Percentiles rank a stretch among this genome's conserved stretches.
Conservation (phyloP, 2,888 invertebrate genomes). For the Laspeyria flexula region DNA sequence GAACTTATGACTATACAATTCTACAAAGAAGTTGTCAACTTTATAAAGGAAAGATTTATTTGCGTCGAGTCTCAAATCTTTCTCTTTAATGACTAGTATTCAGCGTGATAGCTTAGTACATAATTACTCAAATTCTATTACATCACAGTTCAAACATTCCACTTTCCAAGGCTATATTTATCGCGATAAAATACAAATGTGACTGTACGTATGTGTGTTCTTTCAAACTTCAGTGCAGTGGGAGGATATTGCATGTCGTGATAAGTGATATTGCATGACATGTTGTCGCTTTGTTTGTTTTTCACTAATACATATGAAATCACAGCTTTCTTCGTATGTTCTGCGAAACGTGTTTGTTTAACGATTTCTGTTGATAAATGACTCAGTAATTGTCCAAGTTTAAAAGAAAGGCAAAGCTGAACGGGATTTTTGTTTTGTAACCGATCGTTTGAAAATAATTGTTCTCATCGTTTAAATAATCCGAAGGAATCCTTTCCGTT, state of each 20-base stretch:
- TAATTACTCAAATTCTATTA: not conserved
- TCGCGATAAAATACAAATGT: not conserved
- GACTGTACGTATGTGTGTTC: not conserved
- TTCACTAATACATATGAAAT: slow-evolving; percentile 16
- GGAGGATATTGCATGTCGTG: not conserved
- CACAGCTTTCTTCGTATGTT: slow-evolving; percentile 34
- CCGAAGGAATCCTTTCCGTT: no score
- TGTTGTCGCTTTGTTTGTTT: slow-evolving; percentile 10
- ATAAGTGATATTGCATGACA: slow-evolving; percentile 3
- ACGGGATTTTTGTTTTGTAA: no score
- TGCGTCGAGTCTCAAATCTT: no score
- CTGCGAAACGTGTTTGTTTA: slow-evolving; percentile 8
- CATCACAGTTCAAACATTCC: not conserved
- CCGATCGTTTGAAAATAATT: no score
- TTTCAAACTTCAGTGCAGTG: not conserved
- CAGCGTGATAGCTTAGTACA: no score
- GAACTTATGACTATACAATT: no score
- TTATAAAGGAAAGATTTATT: no score
- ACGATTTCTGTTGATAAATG: slow-evolving; percentile 19
- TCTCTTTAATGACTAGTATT: no score
- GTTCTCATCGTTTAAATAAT: no score
- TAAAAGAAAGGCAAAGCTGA: not conserved
- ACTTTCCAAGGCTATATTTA: not conserved
- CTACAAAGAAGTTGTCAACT: no score
- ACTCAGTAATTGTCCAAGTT: slow-evolving; percentile 22